Conservation (phyloP, 2,797 vertebrate genomes). For the Acridotheres tristis region DNA sequence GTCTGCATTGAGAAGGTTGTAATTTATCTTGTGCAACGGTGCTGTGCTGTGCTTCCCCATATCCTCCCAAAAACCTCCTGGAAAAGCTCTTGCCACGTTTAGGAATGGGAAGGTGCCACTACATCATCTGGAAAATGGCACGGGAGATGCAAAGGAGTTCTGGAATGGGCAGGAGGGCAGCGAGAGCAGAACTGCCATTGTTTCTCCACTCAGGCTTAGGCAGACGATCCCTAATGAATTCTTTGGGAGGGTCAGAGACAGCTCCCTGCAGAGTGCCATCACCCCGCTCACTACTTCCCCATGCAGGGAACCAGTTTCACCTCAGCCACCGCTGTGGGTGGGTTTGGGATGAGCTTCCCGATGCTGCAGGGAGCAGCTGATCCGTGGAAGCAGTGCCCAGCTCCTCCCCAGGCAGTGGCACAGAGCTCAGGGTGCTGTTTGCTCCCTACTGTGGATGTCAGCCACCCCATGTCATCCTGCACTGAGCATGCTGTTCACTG, state of each 20-base stretch:
- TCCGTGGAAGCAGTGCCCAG: fast-evolving
- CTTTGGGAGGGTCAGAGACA: fast-evolving
- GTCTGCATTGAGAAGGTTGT: not conserved
- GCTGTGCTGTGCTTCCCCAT: fast-evolving
- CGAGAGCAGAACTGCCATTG: fast-evolving
- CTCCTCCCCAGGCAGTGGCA: fast-evolving
- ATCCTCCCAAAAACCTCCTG: not conserved
- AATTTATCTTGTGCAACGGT: fast-evolving
- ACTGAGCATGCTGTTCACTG: fast-evolving
- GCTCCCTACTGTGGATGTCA: not conserved
- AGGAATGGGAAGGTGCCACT: not conserved
- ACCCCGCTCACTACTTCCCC: not conserved
- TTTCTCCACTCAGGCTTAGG: not conserved
- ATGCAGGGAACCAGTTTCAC: not conserved
- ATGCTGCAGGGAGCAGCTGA: not conserved
- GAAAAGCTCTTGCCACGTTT: not conserved
- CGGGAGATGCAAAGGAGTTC: fast-evolving
- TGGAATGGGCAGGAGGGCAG: not conserved
- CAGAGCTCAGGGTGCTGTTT: not conserved
- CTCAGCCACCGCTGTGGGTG: not conserved
- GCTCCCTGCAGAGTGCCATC: fast-evolving
- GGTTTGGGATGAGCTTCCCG: not conserved
- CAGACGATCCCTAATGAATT: not conserved
- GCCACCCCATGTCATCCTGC: fast-evolving
- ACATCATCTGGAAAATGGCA: not conserved